Percentiles rank a stretch among this genome's conserved stretches.
Conservation (phyloP, 2,888 invertebrate genomes). For the Petrolisthes cinctipes region DNA sequence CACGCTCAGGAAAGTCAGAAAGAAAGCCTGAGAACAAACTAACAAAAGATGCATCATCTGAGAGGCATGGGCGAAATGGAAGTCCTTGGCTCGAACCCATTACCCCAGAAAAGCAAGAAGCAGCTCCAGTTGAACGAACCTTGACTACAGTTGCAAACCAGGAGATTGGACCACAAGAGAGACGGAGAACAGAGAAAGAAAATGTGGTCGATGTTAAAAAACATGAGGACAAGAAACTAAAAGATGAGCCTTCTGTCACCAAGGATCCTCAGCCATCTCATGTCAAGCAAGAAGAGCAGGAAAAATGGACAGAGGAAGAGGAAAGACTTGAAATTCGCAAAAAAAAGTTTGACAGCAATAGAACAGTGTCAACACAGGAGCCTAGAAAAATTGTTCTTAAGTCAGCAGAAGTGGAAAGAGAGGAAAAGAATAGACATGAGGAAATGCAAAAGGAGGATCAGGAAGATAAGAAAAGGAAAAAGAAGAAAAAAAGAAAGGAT, state of each 20-base stretch:
- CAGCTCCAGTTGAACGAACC: slow-evolving; percentile 21
- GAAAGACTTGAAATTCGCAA: slow-evolving; percentile 28
- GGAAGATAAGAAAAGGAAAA: slow-evolving; percentile 50
- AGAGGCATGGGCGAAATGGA: slow-evolving; percentile 54
- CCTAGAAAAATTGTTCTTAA: slow-evolving; percentile 26
- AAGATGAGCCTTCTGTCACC: not conserved
- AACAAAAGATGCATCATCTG: slow-evolving; percentile 27
- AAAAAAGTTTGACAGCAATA: slow-evolving; percentile 14
- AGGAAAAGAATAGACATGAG: slow-evolving; percentile 38
- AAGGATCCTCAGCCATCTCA: slow-evolving; percentile 3
- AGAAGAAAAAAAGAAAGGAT: slow-evolving; percentile 33
- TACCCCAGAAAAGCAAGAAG: slow-evolving; percentile 49
- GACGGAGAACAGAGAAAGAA: slow-evolving; percentile 4
- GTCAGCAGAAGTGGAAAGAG: slow-evolving; percentile 14
- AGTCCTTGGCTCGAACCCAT: slow-evolving; percentile 55
- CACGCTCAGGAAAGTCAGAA: slow-evolving; percentile 22
- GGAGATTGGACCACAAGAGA: slow-evolving; percentile 14
- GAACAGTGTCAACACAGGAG: slow-evolving; percentile 29
- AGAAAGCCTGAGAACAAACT: slow-evolving; percentile 5
- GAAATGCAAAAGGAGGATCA: slow-evolving; percentile 27
- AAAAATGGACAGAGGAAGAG: slow-evolving; percentile 6
- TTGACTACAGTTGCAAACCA: not conserved
- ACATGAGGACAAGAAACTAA: not conserved
- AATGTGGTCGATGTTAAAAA: not conserved
- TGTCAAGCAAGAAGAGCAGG: not conserved